Percentiles rank a stretch among this genome's conserved stretches.
These are phyloP conservation scores for Drosophila grimshawi DNA, from an alignment of 1,140 invertebrate genomes.

Conservation along the genomic window DNA sequence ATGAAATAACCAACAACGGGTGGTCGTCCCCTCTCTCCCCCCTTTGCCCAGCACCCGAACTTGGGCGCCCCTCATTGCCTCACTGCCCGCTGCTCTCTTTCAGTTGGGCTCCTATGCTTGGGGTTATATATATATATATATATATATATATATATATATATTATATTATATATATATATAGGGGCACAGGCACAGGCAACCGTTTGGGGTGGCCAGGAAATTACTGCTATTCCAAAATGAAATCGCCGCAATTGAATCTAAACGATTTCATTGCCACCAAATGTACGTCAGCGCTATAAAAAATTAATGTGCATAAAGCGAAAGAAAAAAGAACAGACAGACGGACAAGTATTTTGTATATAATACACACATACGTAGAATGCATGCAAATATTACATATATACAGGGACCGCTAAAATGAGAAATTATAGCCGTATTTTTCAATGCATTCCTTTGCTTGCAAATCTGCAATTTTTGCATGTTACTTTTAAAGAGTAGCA, in stretches of 20 bases:
- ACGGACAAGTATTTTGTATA: background rate
- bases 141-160: background rate
- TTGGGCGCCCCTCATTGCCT: background rate
- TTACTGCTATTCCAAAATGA: slow-evolving; percentile 81
- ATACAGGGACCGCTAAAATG: background rate
- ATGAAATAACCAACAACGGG: slow-evolving; percentile 70
- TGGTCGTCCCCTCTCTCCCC: slow-evolving; percentile 19
- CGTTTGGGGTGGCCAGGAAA: slow-evolving; percentile 71
- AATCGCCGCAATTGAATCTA: slow-evolving; percentile 80
- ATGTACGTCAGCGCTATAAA: slow-evolving; percentile 54
- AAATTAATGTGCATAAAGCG: slow-evolving; percentile 35
- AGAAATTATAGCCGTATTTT: background rate
- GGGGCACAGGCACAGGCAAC: slow-evolving; percentile 24
- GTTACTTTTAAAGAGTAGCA: no score
- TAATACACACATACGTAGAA: background rate
- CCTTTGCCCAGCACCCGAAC: slow-evolving; percentile 9
- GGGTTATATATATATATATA: slow-evolving; percentile 14
- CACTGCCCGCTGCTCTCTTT: slow-evolving; percentile 5
- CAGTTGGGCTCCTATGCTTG: slow-evolving; percentile 4
- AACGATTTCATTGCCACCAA: slow-evolving; percentile 79
- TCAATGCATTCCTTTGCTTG: background rate
- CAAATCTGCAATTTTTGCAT: no score
- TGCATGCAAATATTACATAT: slow-evolving; percentile 1
- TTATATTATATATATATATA: background rate
- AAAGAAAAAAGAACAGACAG: slow-evolving; percentile 22